Base-by-base conservation (phyloP, 2,113 vertebrate species). In the Jaculus jaculus region DNA sequence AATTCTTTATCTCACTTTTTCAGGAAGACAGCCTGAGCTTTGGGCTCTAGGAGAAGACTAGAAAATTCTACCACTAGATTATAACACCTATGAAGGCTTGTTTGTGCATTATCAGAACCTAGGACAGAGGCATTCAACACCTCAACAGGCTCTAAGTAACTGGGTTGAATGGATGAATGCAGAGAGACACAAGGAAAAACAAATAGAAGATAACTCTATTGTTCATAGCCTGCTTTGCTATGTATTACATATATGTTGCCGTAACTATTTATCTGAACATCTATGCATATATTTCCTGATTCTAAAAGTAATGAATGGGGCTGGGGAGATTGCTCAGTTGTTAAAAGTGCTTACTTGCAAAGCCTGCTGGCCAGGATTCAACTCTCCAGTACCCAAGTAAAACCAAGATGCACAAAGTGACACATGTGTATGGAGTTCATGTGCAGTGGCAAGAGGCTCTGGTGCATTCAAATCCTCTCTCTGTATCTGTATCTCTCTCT, bases 181-280 rank as follows among this genome's bases (percentile, higher is more conserved):
- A 75, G 47, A 80, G 68, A 94, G 68, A 79, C 89, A 68, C 87
- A 54, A 92, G 34, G 26, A 37, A 23, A 73, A n/a, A n/a, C n/a
- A 81, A 92, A 28, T 20, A 68, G 42, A 42, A 78, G 23, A 66
- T 51, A 78, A 80, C 80, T 90, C 12, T 12, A 66, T 72, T 60
- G 79, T 61, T 79, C 79, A 42, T 18, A 54, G 72, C 6, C 54
- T 80, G 24, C 9, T 47, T 73, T 58, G 65, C 11, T 79, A 15
- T 23, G 69, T 63, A 47, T n/a, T 72, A 26, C 73, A 72, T 60
- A 61, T 74, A 47, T 34, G 74, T 47, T 28, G 11, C 13, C 77
- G 28, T 26, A 63, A 39, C 15, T 81, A 34, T 72, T 77, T 78
- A 47, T 39, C 42, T 37, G 4, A 54, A 86, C 18, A 23, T 73